Evolutionary conservation across 2,797 vertebrate species (phyloP).

Genomic region (Pristis pectinata): DNA sequence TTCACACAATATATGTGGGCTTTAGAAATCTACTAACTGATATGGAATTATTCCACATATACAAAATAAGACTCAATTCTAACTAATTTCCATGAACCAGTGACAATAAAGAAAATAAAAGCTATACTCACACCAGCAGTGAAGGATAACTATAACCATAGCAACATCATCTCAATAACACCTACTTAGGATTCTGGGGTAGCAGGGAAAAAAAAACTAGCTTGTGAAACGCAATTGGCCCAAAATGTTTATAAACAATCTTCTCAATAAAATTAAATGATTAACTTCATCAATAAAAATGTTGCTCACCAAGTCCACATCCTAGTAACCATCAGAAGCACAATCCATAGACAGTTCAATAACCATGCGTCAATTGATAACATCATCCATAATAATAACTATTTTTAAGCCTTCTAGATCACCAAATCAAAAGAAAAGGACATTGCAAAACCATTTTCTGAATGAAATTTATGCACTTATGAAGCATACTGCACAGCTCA

Average conservation of each 20-base stretch:
- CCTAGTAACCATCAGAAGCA: neutral
- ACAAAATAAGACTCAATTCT: neutral
- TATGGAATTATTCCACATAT: neutral
- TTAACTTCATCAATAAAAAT: neutral
- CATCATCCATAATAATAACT: neutral
- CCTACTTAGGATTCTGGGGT: neutral
- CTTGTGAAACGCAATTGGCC: neutral
- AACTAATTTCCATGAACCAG: neutral
- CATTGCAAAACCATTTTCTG: neutral
- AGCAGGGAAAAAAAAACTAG: neutral
- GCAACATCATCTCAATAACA: neutral
- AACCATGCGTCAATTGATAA: neutral
- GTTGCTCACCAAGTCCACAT: neutral
- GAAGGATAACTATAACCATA: slow-evolving; percentile 11
- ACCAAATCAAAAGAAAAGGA: neutral
- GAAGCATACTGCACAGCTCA: neutral
- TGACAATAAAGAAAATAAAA: neutral
- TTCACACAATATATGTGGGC: neutral
- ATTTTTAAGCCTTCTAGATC: neutral
- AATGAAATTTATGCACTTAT: neutral
- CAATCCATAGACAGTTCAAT: neutral
- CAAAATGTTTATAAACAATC: neutral
- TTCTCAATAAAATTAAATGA: neutral
- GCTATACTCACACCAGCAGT: neutral
- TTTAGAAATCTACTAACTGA: neutral